These are phyloP conservation scores for Himalopsyche anomala DNA, from an alignment of 2,888 invertebrate species.

Conservation along the genomic window DNA sequence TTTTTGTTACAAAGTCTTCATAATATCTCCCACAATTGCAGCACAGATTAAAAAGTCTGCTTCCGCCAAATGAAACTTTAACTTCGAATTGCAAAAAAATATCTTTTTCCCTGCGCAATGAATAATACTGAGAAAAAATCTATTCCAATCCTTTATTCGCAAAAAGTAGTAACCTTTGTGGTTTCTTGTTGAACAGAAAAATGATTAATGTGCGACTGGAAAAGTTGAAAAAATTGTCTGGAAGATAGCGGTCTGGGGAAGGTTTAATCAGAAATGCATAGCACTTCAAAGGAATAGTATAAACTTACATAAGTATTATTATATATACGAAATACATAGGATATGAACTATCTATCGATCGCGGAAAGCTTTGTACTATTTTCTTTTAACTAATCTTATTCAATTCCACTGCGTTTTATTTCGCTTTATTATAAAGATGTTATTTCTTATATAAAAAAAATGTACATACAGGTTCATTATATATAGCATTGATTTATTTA, in stretches of 20 bases:
- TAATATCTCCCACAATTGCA: constrained; percentile 34
- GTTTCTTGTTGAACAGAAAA: constrained; percentile 38
- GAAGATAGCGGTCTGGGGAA: constrained; percentile 11
- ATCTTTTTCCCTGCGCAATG: background rate
- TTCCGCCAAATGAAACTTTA: constrained; percentile 36
- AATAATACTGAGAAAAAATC: constrained; percentile 31
- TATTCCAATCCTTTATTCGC: constrained; percentile 38
- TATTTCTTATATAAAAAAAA: too few species aligned
- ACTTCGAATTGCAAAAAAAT: constrained; percentile 28
- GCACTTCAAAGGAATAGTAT: constrained; percentile 27
- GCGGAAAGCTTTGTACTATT: too few species aligned
- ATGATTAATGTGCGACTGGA: constrained; percentile 46
- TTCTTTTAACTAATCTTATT: too few species aligned
- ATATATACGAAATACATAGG: background rate
- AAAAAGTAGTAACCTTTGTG: constrained; percentile 35
- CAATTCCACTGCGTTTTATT: too few species aligned
- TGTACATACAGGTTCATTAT: too few species aligned
- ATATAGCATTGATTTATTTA: too few species aligned
- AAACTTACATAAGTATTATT: background rate
- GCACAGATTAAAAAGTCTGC: constrained; percentile 36
- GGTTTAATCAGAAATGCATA: constrained; percentile 47
- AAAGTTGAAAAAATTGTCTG: constrained; percentile 46
- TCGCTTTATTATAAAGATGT: too few species aligned
- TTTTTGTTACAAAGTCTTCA: constrained; percentile 14
- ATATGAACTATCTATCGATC: background rate